Evolutionary conservation across 2,113 vertebrate genomes (phyloP).

Genomic region (Ochotona curzoniae): DNA sequence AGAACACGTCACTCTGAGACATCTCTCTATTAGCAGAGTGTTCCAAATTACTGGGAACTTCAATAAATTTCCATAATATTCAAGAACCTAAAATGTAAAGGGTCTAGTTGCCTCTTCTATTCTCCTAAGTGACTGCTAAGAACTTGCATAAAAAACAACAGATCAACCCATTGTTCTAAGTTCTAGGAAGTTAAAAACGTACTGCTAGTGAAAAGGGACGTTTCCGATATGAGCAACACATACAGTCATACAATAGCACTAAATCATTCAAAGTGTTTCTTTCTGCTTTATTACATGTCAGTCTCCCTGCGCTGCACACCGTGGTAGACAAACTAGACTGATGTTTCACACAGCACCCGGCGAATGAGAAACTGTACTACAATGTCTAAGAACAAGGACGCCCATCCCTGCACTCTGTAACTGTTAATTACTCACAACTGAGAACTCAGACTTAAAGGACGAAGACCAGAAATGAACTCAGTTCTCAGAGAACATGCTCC

Average conservation of each 20-base stretch:
- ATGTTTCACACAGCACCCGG: background rate
- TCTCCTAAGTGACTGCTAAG: background rate
- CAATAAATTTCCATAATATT: background rate
- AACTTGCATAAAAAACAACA: constrained; percentile 14
- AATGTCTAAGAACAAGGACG: background rate
- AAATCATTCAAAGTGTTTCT: constrained; percentile 3
- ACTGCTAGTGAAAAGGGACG: background rate
- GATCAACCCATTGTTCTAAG: background rate
- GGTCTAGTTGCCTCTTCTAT: background rate
- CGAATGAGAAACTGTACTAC: background rate
- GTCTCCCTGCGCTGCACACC: background rate
- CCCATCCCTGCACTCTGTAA: background rate
- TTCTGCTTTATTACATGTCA: background rate
- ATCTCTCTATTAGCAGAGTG: background rate
- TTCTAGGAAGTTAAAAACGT: constrained; percentile 18
- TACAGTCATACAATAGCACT: background rate
- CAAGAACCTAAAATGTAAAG: constrained; percentile 1
- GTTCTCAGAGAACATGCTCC: background rate
- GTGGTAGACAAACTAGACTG: background rate
- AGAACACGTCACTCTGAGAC: background rate
- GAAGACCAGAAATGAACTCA: background rate
- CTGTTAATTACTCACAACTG: background rate
- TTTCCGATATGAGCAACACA: background rate
- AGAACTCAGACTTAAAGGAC: background rate
- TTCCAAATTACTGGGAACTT: background rate